A percentile compares a stretch with the other conserved stretches of the same genome.
These are phyloP conservation scores for Cuculus canorus DNA, from an alignment of 2,797 vertebrate species.

Conservation along the genomic window DNA sequence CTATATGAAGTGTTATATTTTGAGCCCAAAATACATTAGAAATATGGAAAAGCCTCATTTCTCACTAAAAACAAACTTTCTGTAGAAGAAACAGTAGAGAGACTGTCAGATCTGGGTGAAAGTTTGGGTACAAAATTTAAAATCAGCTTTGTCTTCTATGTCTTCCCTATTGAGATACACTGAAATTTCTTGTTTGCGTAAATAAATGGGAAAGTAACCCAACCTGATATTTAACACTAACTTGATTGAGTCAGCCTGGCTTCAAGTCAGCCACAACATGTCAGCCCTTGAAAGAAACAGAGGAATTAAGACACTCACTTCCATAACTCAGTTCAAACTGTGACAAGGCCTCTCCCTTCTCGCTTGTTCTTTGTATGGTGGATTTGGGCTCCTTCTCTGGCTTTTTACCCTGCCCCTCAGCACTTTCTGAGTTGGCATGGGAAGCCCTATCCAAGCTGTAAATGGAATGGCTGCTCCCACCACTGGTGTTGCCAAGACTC, in stretches of 20 bases:
- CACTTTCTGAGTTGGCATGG: constrained; percentile 65
- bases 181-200: not conserved
- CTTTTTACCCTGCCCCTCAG: constrained; percentile 83
- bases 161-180: not conserved
- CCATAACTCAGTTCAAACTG: constrained; percentile 92
- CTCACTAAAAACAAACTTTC: not conserved
- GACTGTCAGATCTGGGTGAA: not conserved
- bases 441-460: constrained; percentile 85
- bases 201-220: not conserved
- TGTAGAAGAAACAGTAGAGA: not conserved
- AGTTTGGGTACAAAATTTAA: not conserved
- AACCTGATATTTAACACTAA: not conserved
- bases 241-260: not conserved
- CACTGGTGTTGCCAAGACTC: constrained; percentile 62
- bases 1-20: not conserved
- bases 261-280: not conserved
- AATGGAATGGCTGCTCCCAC: constrained; percentile 71
- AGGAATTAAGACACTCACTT: constrained; percentile 79
- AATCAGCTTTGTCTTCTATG: not conserved
- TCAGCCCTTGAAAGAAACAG: not conserved
- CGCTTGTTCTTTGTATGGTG: constrained; percentile 76
- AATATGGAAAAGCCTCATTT: not conserved
- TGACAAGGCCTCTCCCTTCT: constrained; percentile 84
- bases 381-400: constrained; percentile 86
- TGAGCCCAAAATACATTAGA: not conserved